Base-by-base conservation (phyloP, 2,113 vertebrate species). In the Phyllostomus discolor region DNA sequence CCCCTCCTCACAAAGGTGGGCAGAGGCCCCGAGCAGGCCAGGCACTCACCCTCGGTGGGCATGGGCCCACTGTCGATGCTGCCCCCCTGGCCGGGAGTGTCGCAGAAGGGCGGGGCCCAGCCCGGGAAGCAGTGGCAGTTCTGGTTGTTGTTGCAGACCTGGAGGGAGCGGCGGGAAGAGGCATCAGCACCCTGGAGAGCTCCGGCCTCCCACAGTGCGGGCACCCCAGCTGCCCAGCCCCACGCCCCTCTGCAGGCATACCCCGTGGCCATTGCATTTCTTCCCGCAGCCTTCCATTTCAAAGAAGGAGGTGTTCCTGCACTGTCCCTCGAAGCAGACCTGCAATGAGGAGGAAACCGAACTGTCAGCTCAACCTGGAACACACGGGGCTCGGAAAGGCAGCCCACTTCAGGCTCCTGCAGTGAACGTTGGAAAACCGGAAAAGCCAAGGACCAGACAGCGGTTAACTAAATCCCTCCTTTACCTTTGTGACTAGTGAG, bases 91-190 rank as follows among this genome's bases (percentile, higher is more conserved):
- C 99, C 99, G 0, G 76, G 72, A 15, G 98, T 98, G 90, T 98
- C 97, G 95, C 99, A 99, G 97, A 98, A 98, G 0, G 99, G 99
- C 6, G 99, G 99, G 0, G 99, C 99, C 99, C 99, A 99, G 41
- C 99, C 99, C 0, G 43, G 52, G 54, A 98, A 70, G 94, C 99
- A 99, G 97, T 99, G 99, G 96, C 99, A 99, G 98, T 99, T 99
- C 92, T 99, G 98, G 97, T 99, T 99, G 98, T 99, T 99, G 98
- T 99, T 99, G 98, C 99, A 99, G 81, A 99, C 98, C 99, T 99
- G 94, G 41, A 64, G 19, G 1, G 41, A 78, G 43, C 73, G 92
- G 2, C 92, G 28, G 93, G 15, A 20, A 31, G 31, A 8, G 5
- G 5, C 16, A 1, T 76, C 81, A 94, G 96, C 80, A 79, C 67